Evolutionary conservation across 2,888 invertebrate genomes (phyloP).

Genomic region (Cataglyphis rosenhaueri): DNA sequence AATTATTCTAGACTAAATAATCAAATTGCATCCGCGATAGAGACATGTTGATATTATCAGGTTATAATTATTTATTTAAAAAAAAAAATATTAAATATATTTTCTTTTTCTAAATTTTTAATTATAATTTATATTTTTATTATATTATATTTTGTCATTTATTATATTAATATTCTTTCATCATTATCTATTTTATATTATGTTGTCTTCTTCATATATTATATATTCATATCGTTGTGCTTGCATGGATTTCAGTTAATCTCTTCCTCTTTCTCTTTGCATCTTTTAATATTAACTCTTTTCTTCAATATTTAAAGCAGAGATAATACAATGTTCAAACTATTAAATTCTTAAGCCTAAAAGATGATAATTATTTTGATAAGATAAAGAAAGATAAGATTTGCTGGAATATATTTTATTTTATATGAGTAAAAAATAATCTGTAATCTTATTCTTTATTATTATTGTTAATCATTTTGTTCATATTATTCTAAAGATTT

Average conservation of each 20-base stretch:
- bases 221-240: not conserved
- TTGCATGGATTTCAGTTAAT: conserved; percentile 2
- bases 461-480: not conserved
- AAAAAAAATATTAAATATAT: not conserved
- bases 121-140: not conserved
- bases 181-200: not conserved
- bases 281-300: not conserved
- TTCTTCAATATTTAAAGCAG: not conserved
- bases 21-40: not conserved
- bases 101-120: not conserved
- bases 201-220: not conserved
- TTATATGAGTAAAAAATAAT: not conserved
- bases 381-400: not conserved
- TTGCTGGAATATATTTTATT: not conserved
- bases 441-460: not conserved
- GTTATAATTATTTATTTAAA: not conserved
- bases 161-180: not conserved
- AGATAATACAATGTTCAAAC: not conserved
- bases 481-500: not conserved
- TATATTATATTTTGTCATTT: not conserved
- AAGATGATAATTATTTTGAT: not conserved
- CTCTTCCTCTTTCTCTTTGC: not conserved
- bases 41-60: not conserved
- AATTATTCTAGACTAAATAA: not conserved
- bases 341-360: not conserved